A percentile compares a stretch with the other conserved stretches of the same genome.
Conservation (phyloP, 1,140 invertebrate species). For the Cydia fagiglandana region DNA sequence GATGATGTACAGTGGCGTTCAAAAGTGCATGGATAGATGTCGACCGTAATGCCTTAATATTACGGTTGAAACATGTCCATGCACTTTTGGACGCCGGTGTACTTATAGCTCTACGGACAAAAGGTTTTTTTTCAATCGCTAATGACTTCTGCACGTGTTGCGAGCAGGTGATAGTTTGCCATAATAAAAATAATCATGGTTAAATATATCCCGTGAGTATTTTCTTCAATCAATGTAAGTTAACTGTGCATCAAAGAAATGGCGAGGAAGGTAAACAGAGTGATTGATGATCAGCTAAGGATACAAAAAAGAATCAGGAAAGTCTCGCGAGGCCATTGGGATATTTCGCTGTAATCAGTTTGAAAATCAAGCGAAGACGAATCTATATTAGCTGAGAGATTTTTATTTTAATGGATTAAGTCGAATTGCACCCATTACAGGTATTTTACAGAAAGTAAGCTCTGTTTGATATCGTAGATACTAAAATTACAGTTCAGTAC, state of each 20-base stretch:
- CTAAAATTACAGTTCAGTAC: too few species aligned
- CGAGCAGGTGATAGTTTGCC: too few species aligned
- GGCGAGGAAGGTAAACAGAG: constrained; percentile 32
- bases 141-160: too few species aligned
- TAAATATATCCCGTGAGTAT: constrained; percentile 9
- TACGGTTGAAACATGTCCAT: too few species aligned
- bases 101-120: too few species aligned
- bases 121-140: too few species aligned
- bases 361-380: constrained; percentile 6
- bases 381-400: background rate
- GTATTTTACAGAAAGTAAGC: too few species aligned
- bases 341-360: constrained; percentile 29
- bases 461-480: too few species aligned
- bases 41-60: too few species aligned
- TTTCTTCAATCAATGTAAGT: constrained; percentile 30
- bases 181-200: background rate
- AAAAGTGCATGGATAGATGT: too few species aligned
- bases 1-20: too few species aligned
- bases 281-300: constrained; percentile 46
- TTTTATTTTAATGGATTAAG: background rate
- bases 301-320: constrained; percentile 35
- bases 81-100: too few species aligned
- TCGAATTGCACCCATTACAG: background rate
- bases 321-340: constrained; percentile 6
- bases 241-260: constrained; percentile 22